Percentiles rank a stretch among this genome's conserved stretches.
Evolutionary conservation across 2,797 vertebrate species (phyloP).

Genomic region (Gallirallus australis): DNA sequence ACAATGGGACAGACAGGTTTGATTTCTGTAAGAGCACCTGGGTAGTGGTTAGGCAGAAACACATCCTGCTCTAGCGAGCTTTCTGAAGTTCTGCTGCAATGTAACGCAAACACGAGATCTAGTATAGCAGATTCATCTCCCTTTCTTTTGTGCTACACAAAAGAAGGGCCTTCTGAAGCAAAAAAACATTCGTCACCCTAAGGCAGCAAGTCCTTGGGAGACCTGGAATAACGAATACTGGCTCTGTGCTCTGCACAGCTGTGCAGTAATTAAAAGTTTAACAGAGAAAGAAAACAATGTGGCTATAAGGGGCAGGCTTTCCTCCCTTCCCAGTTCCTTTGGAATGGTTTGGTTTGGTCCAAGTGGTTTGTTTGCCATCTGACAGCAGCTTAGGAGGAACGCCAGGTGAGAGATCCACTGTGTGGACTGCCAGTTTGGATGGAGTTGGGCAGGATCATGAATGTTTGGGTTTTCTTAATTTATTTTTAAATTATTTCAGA

Average conservation of each 20-base stretch:
- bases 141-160: background rate
- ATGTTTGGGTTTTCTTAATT: background rate
- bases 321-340: conserved; percentile 22
- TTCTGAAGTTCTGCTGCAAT: background rate
- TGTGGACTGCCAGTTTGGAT: conserved; percentile 50
- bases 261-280: background rate
- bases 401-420: background rate
- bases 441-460: background rate
- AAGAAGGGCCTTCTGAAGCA: background rate
- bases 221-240: background rate
- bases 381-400: conserved; percentile 38
- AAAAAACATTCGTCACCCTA: background rate
- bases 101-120: background rate
- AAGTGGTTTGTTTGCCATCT: conserved; percentile 16
- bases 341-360: conserved; percentile 65
- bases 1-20: background rate
- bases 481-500: conserved; percentile 34
- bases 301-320: background rate
- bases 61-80: background rate
- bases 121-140: background rate
- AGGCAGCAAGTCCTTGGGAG: background rate
- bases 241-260: conserved; percentile 34
- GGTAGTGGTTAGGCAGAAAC: background rate
- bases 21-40: background rate
- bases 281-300: background rate